phyloP scores from a whole-genome alignment of 2,888 invertebrate species.

The Eurois occulta region DNA sequence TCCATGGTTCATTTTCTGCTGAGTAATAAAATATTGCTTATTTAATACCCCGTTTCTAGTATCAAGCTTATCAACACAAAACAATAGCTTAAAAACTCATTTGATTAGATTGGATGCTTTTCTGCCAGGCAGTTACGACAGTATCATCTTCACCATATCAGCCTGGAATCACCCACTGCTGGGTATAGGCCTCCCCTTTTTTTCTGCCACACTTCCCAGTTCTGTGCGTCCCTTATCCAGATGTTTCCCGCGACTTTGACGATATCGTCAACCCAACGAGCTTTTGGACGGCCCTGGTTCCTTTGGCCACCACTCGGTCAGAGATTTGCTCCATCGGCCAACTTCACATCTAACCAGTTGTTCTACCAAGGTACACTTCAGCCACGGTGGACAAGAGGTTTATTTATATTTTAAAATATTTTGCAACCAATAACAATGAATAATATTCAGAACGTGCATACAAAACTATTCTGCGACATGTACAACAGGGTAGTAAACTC shows the following conservation, averaged over 20 bases:
- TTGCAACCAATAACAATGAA: neutral
- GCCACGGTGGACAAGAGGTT: neutral
- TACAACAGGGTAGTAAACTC: conserved; percentile 46
- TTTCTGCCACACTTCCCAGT: too few species aligned
- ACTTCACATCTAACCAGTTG: too few species aligned
- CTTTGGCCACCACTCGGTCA: too few species aligned
- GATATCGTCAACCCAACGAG: too few species aligned
- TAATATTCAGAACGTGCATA: neutral
- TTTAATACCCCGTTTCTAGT: neutral
- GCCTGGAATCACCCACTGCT: too few species aligned
- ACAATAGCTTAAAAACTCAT: neutral
- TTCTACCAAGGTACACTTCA: too few species aligned
- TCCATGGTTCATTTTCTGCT: neutral
- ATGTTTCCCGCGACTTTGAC: too few species aligned
- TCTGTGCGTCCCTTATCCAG: too few species aligned
- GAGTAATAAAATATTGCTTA: neutral
- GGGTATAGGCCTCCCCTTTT: too few species aligned
- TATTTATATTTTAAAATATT: neutral
- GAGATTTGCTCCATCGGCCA: too few species aligned
- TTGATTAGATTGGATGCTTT: neutral
- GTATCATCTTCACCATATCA: neutral
- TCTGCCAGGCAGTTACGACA: neutral
- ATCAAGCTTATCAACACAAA: neutral
- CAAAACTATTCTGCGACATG: conserved; percentile 18
- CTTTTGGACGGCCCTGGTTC: too few species aligned